Evolutionary conservation across 2,888 invertebrate species (phyloP), one percentile per base, ranked within the genome.

Genomic region (Geophilus truncorum): DNA sequence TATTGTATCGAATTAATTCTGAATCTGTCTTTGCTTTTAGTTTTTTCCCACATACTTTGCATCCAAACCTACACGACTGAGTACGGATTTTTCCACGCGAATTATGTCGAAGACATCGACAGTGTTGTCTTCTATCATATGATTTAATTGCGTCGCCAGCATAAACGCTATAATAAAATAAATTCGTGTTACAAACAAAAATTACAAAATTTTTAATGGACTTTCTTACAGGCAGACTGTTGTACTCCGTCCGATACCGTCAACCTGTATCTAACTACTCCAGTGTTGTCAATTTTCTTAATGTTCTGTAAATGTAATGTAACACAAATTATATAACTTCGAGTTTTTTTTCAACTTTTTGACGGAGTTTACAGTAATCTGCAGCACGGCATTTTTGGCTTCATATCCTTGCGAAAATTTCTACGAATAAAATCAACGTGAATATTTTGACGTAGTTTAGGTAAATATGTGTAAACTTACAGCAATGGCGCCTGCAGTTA

Each of bases 151-250:
- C 15, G 77, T 77, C 2, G 34, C 77, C 77, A 77, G 12, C 77
- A 77, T 77, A 34, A 77, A 32, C 12, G 25, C 77, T 34, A n/a
- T n/a, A 76, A 77, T 28, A 28, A 34, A 77, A 76, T 76, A 12
- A 12, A 75, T 15, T 28, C 5, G 12, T 21, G 10, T 75, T 28
- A 21, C 4, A 75, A 75, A 21, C 4, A 34, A 28, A 32, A 6
- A 28, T 18, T 25, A 76, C 6, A 76, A n/a, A 18, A n/a, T n/a
- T n/a, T n/a, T n/a, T n/a, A n/a, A n/a, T n/a, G n/a, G n/a, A n/a
- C n/a, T n/a, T n/a, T n/a, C n/a, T 77, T 77, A 77, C 77, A 32
- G 1, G 77, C 1, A 5, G 12, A 1, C 0, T 7, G 10, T 10
- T 77, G 34, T 36, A n/a, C 23, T 34, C 77, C 77, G n/a, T 77